Base-by-base conservation (phyloP, 2,113 vertebrate species). In the Maccullochella peelii region DNA sequence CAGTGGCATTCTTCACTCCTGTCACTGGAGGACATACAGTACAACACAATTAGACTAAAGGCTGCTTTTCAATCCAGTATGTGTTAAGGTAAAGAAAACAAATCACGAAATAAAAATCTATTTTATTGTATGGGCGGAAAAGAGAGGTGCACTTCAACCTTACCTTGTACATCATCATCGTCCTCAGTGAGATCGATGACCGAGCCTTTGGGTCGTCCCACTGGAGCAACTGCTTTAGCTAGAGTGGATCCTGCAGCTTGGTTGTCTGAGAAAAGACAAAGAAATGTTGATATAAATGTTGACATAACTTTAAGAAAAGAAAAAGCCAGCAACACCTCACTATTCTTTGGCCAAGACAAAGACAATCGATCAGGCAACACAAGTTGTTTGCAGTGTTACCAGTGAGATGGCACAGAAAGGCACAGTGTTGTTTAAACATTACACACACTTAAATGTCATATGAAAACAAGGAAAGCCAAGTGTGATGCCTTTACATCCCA, bases 111-210 rank as follows among this genome's bases (percentile, higher is more conserved):
- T 30, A 10, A 50, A 40, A 49, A 52, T 61, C 11, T 18, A 52
- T 66, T 30, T 42, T 21, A 20, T 12, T 36, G 52, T 11, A 55
- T 8, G 18, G 38, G 12, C 21, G 14, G 5, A 6, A 25, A 14
- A 44, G 52, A 36, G 21, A 49, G 10, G 5, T 18, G 21, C 5
- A 2, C 6, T 11, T 38, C 1, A 25, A 9, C 9, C 78, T 86
- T 83, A 96, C 96, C 95, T 94, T 94, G 94, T 8, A 96, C 96
- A 72, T 96, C 96, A 62, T 96, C 96, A 25, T 96, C 95, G 25
- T 96, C 96, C 83, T 96, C 96, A 4, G 96, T 96, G 59, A 96
- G 95, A 83, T 96, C 96, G 1, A 96, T 96, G 78, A 96, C 94
- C 0, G 96, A 95, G 67, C 95, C 95, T 88, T 95, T 95, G 47